Evolutionary conservation across 2,113 vertebrate species (phyloP).

Genomic region (Meriones unguiculatus): DNA sequence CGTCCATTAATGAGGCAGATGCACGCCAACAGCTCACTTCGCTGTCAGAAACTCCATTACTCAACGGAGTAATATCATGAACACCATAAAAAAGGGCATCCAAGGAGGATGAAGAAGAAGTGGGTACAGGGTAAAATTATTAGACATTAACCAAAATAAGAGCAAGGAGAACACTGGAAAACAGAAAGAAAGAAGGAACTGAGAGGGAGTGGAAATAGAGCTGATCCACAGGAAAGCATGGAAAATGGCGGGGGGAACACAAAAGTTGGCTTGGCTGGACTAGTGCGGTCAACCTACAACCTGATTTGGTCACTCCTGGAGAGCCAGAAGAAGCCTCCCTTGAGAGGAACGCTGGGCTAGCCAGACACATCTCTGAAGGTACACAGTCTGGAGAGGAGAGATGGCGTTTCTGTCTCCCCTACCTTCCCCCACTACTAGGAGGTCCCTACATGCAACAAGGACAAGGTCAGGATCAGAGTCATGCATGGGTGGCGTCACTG

Average conservation of each 20-base stretch:
- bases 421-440: neutral
- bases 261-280: neutral
- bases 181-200: neutral
- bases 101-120: conserved; percentile 15
- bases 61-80: neutral
- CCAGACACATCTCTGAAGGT: neutral
- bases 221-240: neutral
- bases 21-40: neutral
- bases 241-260: neutral
- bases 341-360: neutral
- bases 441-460: neutral
- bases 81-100: neutral
- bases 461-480: neutral
- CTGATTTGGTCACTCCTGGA: neutral
- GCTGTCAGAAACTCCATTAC: conserved; percentile 40
- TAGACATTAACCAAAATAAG: conserved; percentile 52
- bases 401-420: neutral
- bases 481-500: neutral
- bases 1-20: conserved; percentile 47
- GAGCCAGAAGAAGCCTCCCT: neutral
- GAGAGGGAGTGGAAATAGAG: neutral
- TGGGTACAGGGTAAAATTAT: neutral
- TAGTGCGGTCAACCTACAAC: neutral
- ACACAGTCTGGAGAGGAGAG: neutral
- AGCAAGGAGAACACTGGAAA: conserved; percentile 4